Base-by-base conservation (phyloP, 2,113 vertebrate species). In the Megaceryle maxima region DNA sequence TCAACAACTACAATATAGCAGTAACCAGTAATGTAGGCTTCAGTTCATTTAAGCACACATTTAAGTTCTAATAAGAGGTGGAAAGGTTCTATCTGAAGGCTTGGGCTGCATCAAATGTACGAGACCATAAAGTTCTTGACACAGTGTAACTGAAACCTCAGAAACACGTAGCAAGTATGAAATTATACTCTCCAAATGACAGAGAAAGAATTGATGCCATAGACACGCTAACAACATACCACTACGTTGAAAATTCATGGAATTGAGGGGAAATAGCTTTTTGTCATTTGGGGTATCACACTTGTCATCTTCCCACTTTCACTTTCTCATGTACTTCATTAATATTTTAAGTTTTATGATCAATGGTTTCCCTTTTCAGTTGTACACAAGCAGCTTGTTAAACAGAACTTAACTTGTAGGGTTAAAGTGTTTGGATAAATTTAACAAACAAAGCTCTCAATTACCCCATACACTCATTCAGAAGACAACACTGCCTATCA, bases 141-240 rank as follows among this genome's bases (percentile, higher is more conserved):
- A 68, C 76, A 60, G 29, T 0, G 0, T 17, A 48, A 56, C 29
- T 6, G 6, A 79, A 87, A 72, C 7, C 53, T 31, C 48, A 67
- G 10, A 25, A 48, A 62, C 37, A 39, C 0, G 1, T 2, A 6
- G 0, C 4, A 87, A 64, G 16, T 3, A 66, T 0, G 0, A 86
- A 57, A 21, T 57, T 37, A 18, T 2, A 50, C 16, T 63, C 60
- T 33, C 17, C 41, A 78, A 86, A 68, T 15, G 43, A 51, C 44
- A 69, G 35, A 73, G n/a, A 14, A 86, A 77, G 43, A 63, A 59
- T 0, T 16, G 13, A 67, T 46, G 19, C 51, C 57, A 55, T 0
- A 43, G 37, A 81, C 44, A 33, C 0, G 1, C 33, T 43, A 62
- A 57, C 25, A 16, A 19, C 0, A 9, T 13, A 77, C 4, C 67